phyloP scores from a whole-genome alignment of 2,797 vertebrate genomes.

The Sebastolobus altivelis region DNA sequence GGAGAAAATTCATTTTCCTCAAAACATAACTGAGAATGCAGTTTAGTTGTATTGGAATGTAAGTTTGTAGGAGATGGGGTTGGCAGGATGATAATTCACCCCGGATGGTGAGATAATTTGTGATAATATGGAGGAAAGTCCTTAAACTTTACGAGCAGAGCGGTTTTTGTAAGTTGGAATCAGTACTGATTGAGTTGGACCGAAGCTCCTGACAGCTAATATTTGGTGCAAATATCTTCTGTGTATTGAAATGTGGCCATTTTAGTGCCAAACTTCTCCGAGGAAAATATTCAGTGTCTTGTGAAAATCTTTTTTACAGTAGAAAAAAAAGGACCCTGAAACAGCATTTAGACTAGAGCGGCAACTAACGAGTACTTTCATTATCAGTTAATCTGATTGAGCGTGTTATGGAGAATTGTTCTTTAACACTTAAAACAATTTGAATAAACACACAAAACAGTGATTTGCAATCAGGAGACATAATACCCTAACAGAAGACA shows the following conservation, averaged over 20 bases:
- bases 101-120: not conserved
- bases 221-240: not conserved
- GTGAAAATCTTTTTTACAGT: not conserved
- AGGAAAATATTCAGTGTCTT: not conserved
- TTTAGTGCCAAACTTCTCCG: not conserved
- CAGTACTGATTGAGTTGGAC: not conserved
- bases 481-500: too few relatives aligned
- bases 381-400: not conserved
- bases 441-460: too few relatives aligned
- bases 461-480: too few relatives aligned
- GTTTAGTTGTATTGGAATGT: too few relatives aligned
- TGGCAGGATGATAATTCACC: not conserved
- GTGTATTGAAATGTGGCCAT: not conserved
- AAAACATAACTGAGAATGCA: too few relatives aligned
- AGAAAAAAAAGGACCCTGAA: not conserved
- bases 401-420: too few relatives aligned
- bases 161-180: not conserved
- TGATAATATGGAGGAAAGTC: not conserved
- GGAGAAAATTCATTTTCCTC: too few relatives aligned
- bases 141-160: not conserved
- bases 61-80: too few relatives aligned
- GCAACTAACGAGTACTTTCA: not conserved
- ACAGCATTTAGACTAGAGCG: too few relatives aligned
- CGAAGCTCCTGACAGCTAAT: not conserved
- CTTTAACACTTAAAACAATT: too few relatives aligned